Base-by-base conservation (phyloP, 2,797 vertebrate genomes). In the Chaetodon trifasciatus region DNA sequence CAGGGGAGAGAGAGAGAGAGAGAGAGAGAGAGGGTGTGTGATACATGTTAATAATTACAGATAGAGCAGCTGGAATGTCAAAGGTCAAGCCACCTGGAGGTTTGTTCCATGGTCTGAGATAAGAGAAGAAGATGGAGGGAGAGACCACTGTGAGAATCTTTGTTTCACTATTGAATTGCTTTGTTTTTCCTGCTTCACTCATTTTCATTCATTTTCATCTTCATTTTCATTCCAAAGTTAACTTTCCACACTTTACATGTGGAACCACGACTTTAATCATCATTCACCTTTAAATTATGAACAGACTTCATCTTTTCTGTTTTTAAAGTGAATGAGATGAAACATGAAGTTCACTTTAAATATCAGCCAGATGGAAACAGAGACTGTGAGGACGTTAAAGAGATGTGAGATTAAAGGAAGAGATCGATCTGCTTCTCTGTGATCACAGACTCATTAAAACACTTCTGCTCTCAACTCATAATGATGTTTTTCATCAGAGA, bases 201-300 rank as follows among this genome's bases (percentile, higher is more conserved):
- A n/a, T n/a, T n/a, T n/a, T n/a, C n/a, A n/a, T n/a, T n/a, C n/a
- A n/a, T n/a, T n/a, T n/a, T n/a, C n/a, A n/a, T n/a, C 46, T 10
- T 23, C 2, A 17, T 42, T 37, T 71, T 74, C 60, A 49, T 28
- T 12, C 19, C 9, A 1, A 35, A 55, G 68, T 69, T 71, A 19
- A 65, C 63, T 53, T 73, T 32, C 3, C 13, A 44, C 8, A 56
- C 44, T 79, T 58, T 40, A 81, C 60, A 70, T 44, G 49, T 21
- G n/a, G 28, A 70, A 44, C 13, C 56, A 32, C 39, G 46, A 35
- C 65, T 60, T 47, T 44, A 55, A 87, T 83, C 3, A 73, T 46
- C 68, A 55, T 46, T 21, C 19, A 64, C 23, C 6, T 55, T 60
- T 83, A 66, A 87, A 87, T 83, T 69, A 85, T 81, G 32, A 74